Conservation (phyloP, 2,797 vertebrate species). For the Karalla daura region DNA sequence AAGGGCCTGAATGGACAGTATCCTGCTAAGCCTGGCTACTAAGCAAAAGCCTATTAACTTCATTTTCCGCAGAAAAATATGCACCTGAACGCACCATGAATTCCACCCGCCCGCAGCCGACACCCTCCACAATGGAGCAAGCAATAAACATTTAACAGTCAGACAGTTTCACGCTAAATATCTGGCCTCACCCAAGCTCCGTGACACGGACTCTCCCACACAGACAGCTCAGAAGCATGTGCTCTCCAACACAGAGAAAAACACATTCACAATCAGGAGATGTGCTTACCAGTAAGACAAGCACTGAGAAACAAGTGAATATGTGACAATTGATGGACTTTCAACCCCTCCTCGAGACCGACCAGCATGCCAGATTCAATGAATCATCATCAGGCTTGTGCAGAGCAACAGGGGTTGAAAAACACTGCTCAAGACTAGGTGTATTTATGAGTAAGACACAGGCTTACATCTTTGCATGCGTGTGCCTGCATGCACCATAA, state of each 20-base stretch:
- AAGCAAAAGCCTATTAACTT: background rate
- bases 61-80: slow-evolving; percentile 10
- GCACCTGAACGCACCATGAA: slow-evolving; percentile 34
- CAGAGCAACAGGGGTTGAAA: no score
- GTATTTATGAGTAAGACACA: slow-evolving; percentile 22
- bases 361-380: no score
- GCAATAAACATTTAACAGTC: slow-evolving; percentile 48
- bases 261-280: background rate
- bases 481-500: slow-evolving; percentile 1
- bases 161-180: slow-evolving; percentile 28
- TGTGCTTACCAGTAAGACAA: background rate
- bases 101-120: slow-evolving; percentile 30
- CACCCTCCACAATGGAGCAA: slow-evolving; percentile 17
- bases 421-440: no score
- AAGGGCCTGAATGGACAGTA: background rate
- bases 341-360: no score
- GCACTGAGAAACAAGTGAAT: background rate
- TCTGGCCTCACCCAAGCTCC: slow-evolving; percentile 8
- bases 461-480: background rate
- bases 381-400: no score
- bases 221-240: background rate
- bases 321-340: background rate
- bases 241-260: background rate
- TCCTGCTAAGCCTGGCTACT: no score
- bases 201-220: slow-evolving; percentile 5